Base-by-base conservation (phyloP, 2,797 vertebrate genomes). In the Odontamblyopus rebecca region DNA sequence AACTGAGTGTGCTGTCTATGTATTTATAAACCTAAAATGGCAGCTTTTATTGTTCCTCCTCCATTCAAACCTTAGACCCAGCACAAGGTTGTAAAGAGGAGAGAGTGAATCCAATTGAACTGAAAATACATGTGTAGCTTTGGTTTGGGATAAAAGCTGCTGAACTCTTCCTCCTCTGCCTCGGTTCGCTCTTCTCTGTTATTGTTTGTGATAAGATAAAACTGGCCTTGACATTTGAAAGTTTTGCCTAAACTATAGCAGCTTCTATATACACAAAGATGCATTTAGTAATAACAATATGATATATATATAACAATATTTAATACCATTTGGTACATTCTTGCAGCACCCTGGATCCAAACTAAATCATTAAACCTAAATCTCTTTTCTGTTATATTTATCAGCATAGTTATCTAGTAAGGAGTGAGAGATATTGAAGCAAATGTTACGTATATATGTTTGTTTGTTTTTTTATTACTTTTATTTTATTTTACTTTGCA, bases 171-270 rank as follows among this genome's bases (percentile, higher is more conserved):
- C 27, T 53, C 44, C 44, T 67, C 63, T 15, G 7, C 16, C 50
- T 67, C 48, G 12, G n/a, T 30, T 29, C 4, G 11, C 29, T 67
- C 63, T 27, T 2, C 4, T n/a, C 8, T 30, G 44, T 29, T 66
- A 50, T 66, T 66, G 63, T 87, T 60, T 5, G 23, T 63, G 81
- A 82, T 71, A 26, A 80, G 74, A 75, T 70, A 3, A 62, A 69
- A 4, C 67, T 19, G 4, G 6, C 60, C 62, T 75, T 65, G 44
- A 65, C 38, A 44, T 19, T 18, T 5, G 1, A 59, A 48, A 2
- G 16, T 51, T 53, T 59, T 50, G 30, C 29, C 1, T 29, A 53
- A 19, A 4, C 60, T 53, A 18, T 13, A 29, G 2, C 18, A 16
- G 48, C 30, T 12, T 6, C 16, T 41, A 54, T 62, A 38, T 9